phyloP scores from a whole-genome alignment of 2,113 vertebrate genomes.

The Labrus mixtus region DNA sequence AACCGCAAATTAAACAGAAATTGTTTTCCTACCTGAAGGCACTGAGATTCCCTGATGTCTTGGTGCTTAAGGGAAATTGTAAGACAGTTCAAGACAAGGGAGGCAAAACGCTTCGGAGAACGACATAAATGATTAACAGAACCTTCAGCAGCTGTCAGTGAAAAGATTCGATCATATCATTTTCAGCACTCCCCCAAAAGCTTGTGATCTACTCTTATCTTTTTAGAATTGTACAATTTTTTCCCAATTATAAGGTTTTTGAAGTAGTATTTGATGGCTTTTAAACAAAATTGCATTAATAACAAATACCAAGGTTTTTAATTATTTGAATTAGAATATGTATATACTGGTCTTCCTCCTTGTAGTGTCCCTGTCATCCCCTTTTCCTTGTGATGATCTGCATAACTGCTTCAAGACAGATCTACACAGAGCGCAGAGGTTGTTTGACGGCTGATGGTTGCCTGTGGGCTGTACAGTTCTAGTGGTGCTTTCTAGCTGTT shows the following conservation, averaged over 20 bases:
- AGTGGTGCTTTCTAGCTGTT: slow-evolving; percentile 51
- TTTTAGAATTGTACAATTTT: slow-evolving; percentile 19
- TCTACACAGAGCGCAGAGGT: slow-evolving; percentile 19
- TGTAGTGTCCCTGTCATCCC: slow-evolving; percentile 37
- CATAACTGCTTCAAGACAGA: slow-evolving; percentile 35
- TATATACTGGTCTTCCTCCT: slow-evolving; percentile 23
- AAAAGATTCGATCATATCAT: slow-evolving; percentile 48
- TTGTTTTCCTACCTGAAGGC: slow-evolving; percentile 60
- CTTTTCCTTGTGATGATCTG: slow-evolving; percentile 31
- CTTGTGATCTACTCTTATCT: slow-evolving; percentile 8
- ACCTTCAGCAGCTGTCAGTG: slow-evolving; percentile 50
- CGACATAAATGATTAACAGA: slow-evolving; percentile 43
- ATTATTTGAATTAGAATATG: slow-evolving; percentile 1
- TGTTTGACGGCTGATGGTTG: slow-evolving; percentile 61
- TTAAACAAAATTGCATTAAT: background rate
- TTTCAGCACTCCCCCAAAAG: slow-evolving; percentile 8
- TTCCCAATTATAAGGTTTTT: background rate
- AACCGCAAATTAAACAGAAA: slow-evolving; percentile 67
- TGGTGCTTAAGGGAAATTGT: slow-evolving; percentile 41
- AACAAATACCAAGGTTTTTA: background rate
- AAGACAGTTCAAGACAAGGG: slow-evolving; percentile 29
- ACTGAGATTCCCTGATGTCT: slow-evolving; percentile 42
- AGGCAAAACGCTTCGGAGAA: slow-evolving; percentile 25
- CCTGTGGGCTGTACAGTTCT: slow-evolving; percentile 55
- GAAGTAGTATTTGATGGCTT: background rate